Conservation (phyloP, 1,140 invertebrate species). For the Aphelenchoides fujianensis region DNA sequence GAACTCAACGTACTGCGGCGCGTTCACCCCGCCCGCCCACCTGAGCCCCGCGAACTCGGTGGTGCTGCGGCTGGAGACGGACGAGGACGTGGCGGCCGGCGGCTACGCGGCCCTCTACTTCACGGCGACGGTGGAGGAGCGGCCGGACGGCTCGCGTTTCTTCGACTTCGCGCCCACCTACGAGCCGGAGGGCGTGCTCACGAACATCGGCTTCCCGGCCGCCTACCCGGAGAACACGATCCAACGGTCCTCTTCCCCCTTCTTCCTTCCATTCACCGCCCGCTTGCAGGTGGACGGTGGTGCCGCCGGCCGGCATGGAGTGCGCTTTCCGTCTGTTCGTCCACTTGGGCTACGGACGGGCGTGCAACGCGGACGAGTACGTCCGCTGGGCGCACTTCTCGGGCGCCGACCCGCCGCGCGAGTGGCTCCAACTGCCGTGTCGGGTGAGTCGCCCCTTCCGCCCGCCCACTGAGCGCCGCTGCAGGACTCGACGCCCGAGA, state of each 20-base stretch:
- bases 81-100: constrained; percentile 31
- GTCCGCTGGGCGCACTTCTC: neutral
- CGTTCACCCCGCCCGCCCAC: constrained; percentile 31
- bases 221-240: constrained; percentile 35
- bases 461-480: neutral
- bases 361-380: constrained; percentile 18
- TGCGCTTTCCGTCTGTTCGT: constrained; percentile 31
- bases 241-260: constrained; percentile 28
- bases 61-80: constrained; percentile 36
- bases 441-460: neutral
- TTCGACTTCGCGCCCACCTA: constrained; percentile 48
- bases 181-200: constrained; percentile 38
- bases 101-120: constrained; percentile 48
- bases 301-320: constrained; percentile 36
- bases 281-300: constrained; percentile 33
- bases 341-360: neutral
- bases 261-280: neutral
- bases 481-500: neutral
- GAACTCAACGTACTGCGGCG: constrained; percentile 48
- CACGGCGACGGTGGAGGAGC: constrained; percentile 20
- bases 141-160: neutral
- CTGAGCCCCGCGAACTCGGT: constrained; percentile 38
- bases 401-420: neutral
- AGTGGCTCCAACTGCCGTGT: constrained; percentile 16
- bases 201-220: constrained; percentile 46